These are phyloP conservation scores for Athripsodes cinereus DNA, from an alignment of 2,888 invertebrate genomes.

Conservation along the genomic window DNA sequence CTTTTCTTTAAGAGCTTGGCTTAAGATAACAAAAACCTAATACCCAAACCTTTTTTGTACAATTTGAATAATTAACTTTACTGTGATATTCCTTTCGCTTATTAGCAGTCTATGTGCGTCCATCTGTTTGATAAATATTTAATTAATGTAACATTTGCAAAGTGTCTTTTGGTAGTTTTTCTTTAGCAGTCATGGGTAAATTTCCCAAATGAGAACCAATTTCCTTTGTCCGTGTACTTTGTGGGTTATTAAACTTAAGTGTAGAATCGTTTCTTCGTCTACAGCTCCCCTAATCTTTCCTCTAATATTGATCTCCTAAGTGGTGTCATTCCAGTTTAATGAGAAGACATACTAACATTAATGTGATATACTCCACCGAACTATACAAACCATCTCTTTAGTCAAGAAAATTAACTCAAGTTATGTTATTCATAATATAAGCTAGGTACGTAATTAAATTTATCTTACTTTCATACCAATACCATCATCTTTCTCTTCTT, in stretches of 20 bases:
- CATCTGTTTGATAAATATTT: background rate
- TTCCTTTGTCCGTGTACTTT: constrained; percentile 1
- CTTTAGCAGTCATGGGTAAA: background rate
- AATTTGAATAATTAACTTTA: background rate
- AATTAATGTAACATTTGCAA: background rate
- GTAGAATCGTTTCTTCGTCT: background rate
- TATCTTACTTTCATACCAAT: too few relatives aligned
- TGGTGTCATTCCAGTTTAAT: background rate
- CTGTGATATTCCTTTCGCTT: background rate
- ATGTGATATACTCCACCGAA: too few relatives aligned
- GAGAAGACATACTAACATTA: background rate
- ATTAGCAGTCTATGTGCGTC: background rate
- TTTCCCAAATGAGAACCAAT: background rate
- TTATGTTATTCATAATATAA: too few relatives aligned
- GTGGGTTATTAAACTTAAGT: background rate
- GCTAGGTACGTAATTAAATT: too few relatives aligned
- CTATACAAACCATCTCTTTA: too few relatives aligned
- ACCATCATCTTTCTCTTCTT: too few relatives aligned
- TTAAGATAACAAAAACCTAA: too few relatives aligned
- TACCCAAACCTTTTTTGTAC: too few relatives aligned
- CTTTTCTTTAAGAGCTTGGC: too few relatives aligned
- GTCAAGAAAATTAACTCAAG: too few relatives aligned
- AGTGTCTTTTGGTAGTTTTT: background rate
- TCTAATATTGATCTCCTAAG: background rate
- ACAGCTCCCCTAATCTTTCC: background rate